Evolutionary conservation across 2,888 invertebrate genomes (phyloP), one percentile per base, ranked within the genome.

Genomic region (Scaeva pyrastri): DNA sequence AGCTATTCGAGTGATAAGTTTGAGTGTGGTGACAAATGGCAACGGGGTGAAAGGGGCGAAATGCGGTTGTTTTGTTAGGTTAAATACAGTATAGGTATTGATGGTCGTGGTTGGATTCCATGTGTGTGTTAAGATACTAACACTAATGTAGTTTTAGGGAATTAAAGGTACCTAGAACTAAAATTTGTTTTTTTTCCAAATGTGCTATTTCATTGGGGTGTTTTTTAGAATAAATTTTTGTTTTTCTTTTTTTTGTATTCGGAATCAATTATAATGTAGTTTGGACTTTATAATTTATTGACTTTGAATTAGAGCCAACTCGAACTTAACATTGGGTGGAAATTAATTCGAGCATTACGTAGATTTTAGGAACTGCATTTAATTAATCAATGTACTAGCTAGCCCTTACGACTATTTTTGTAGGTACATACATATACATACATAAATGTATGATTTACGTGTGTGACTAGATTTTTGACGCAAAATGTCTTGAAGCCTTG

Each of bases 221-320:
- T 6, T 19, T 60, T 80, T 80, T 19, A 52, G 71, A 72, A 72
- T 80, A 66, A 80, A 72, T 85, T 68, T 55, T 48, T 6, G 14
- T 70, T 31, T 31, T 7, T 7, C 8, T 31, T 7, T 31, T 31
- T 50, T 26, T 56, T 16, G 7, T 16, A 10, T 21, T 41, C 8
- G 56, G 52, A 85, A 73, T 80, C 7, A 50, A 43, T 73, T 55
- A 21, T 5, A 77, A 26, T 73, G 21, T 73, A 80, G 76, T 76
- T 56, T 81, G 80, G 77, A 85, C 85, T 80, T 73, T 77, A 73
- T 77, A 73, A 81, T 77, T 31, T 7, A 7, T 77, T 73, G 50
- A 70, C 23, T 73, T 73, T 78, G 66, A 58, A 71, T 52, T 19
- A 14, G 6, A 56, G 36, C 23, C 52, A 52, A 41, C 50, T 58